These are phyloP conservation scores for Trichogramma evanescens DNA, from an alignment of 2,888 invertebrate genomes.

Conservation along the genomic window DNA sequence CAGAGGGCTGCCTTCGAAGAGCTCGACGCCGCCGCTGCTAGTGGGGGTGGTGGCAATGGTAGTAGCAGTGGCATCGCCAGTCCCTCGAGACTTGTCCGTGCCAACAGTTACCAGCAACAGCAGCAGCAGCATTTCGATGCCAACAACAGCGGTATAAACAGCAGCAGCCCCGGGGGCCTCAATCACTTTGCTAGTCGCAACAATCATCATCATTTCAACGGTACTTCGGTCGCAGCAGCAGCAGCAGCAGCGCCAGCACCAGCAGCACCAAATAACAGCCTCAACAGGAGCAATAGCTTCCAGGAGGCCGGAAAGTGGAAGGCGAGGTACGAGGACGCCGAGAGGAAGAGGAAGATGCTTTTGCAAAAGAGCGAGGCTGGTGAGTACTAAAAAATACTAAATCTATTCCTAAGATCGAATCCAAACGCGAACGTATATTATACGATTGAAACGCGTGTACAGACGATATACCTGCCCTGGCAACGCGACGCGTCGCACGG, in stretches of 20 bases:
- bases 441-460: no score
- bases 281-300: conserved; percentile 16
- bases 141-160: not conserved
- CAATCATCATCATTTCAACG: not conserved
- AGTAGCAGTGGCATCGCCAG: not conserved
- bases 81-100: not conserved
- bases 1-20: conserved; percentile 42
- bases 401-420: no score
- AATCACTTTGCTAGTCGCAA: conserved; percentile 14
- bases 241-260: not conserved
- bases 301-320: conserved; percentile 51
- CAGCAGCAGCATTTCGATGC: not conserved
- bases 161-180: not conserved
- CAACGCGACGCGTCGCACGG: no score
- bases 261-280: not conserved
- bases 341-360: conserved; percentile 60
- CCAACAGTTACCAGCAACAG: not conserved
- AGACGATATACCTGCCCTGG: no score
- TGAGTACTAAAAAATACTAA: conserved; percentile 42
- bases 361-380: conserved; percentile 66
- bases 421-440: no score
- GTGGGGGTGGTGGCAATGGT: conserved; percentile 5
- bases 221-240: not conserved
- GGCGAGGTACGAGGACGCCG: conserved; percentile 64
- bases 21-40: conserved; percentile 29